Conservation (phyloP, 2,113 vertebrate genomes). For the Centropristis striata region DNA sequence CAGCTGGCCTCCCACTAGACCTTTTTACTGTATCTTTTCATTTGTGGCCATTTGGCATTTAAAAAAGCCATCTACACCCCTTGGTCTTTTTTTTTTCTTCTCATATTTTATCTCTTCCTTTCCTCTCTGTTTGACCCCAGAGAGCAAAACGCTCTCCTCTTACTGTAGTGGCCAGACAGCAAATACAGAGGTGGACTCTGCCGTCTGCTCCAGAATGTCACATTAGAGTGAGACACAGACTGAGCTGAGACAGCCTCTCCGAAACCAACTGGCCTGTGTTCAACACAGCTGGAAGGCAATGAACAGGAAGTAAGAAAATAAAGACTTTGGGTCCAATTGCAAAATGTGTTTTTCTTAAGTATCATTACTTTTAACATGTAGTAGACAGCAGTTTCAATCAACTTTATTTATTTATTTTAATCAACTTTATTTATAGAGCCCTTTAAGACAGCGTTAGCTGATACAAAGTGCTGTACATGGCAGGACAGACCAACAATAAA, state of each 20-base stretch:
- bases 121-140: conserved; percentile 35
- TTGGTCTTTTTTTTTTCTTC: neutral
- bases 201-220: conserved; percentile 72
- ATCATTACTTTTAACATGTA: conserved; percentile 19
- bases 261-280: conserved; percentile 50
- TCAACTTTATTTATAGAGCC: no score
- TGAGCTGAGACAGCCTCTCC: conserved; percentile 59
- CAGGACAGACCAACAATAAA: no score
- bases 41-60: conserved; percentile 53
- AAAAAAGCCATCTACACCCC: conserved; percentile 19
- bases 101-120: conserved; percentile 12
- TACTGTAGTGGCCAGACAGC: conserved; percentile 63
- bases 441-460: no score
- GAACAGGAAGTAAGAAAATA: conserved; percentile 54
- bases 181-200: conserved; percentile 62
- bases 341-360: conserved; percentile 37
- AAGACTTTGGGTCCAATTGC: conserved; percentile 16
- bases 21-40: conserved; percentile 54
- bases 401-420: no score
- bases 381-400: conserved; percentile 1
- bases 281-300: conserved; percentile 57
- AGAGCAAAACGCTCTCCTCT: conserved; percentile 29
- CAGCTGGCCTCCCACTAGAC: conserved; percentile 63
- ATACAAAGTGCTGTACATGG: no score
- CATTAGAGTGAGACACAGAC: conserved; percentile 70